These are phyloP conservation scores for Tiaroga cobitis DNA, from an alignment of 2,797 vertebrate genomes.

Conservation along the genomic window DNA sequence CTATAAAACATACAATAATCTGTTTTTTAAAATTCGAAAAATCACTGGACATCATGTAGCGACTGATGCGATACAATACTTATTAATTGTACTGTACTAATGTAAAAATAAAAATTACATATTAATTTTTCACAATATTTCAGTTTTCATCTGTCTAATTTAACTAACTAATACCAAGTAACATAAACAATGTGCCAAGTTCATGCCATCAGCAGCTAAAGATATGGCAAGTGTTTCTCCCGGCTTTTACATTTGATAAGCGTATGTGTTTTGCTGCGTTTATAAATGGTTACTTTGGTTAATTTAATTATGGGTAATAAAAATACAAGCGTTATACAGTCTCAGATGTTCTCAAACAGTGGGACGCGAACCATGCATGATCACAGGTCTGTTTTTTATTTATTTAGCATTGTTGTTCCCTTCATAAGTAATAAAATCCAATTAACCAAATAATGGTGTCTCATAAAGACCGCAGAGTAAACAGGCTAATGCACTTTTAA, in stretches of 20 bases:
- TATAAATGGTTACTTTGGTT: background rate
- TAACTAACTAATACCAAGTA: background rate
- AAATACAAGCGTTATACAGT: too few species aligned
- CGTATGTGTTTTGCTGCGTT: background rate
- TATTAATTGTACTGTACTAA: background rate
- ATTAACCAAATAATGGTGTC: background rate
- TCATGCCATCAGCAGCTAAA: background rate
- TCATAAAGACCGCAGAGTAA: background rate
- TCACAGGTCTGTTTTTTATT: too few species aligned
- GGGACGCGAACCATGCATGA: background rate
- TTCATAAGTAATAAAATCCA: background rate
- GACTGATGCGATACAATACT: background rate
- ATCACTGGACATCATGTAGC: background rate
- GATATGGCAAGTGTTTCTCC: background rate
- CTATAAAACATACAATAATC: too few species aligned
- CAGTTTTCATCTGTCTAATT: background rate
- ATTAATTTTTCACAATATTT: background rate
- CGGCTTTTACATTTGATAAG: background rate
- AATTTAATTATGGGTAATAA: background rate
- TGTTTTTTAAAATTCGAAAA: too few species aligned
- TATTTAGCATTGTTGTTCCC: too few species aligned
- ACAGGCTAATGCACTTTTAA: background rate
- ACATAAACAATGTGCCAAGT: background rate
- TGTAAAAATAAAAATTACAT: background rate
- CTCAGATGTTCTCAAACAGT: background rate